Evolutionary conservation across 2,113 vertebrate species (phyloP).

Genomic region (Phaethornis superciliosus): DNA sequence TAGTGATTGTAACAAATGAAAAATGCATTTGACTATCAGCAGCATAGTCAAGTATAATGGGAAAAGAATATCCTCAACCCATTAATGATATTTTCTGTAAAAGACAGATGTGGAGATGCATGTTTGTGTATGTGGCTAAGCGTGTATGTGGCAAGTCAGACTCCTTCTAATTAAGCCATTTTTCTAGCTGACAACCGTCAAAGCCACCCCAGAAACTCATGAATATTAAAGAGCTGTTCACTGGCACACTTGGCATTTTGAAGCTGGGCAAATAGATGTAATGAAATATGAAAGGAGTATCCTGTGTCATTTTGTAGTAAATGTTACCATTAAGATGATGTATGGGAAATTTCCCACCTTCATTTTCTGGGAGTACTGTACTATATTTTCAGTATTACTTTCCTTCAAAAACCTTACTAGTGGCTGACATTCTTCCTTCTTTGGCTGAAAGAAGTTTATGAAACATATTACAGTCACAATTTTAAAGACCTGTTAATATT

Average conservation of each 20-base stretch:
- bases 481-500: slow-evolving; percentile 41
- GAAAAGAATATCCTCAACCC: neutral
- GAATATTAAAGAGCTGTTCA: slow-evolving; percentile 80
- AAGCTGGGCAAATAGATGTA: slow-evolving; percentile 80
- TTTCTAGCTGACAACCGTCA: slow-evolving; percentile 79
- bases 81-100: neutral
- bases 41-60: neutral
- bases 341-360: slow-evolving; percentile 76
- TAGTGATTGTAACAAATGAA: neutral
- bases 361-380: slow-evolving; percentile 67
- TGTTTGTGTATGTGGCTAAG: slow-evolving; percentile 12
- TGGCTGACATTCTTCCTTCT: slow-evolving; percentile 21
- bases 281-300: slow-evolving; percentile 82
- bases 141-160: slow-evolving; percentile 66
- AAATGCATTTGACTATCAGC: slow-evolving; percentile 1
- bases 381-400: slow-evolving; percentile 70
- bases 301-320: slow-evolving; percentile 72
- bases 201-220: slow-evolving; percentile 73
- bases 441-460: slow-evolving; percentile 20
- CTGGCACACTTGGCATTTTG: slow-evolving; percentile 78
- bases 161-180: slow-evolving; percentile 78
- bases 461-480: neutral
- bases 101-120: neutral
- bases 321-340: slow-evolving; percentile 80
- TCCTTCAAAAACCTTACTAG: slow-evolving; percentile 58